A percentile compares a stretch with the other conserved stretches of the same genome.
Conservation (phyloP, 2,113 vertebrate genomes). For the Megalops atlanticus region DNA sequence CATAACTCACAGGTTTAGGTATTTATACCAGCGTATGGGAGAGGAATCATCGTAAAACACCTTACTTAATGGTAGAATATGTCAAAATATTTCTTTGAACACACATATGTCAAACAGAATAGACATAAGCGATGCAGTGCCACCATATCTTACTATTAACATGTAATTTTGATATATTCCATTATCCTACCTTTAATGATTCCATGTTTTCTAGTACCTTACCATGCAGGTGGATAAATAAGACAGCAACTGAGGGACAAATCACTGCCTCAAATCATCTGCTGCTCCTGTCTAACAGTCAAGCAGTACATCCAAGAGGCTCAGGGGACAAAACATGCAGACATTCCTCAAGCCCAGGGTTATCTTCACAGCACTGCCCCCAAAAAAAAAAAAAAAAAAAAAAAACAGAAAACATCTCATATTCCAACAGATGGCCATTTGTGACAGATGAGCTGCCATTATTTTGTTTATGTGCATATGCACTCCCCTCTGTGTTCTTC, state of each 20-base stretch:
- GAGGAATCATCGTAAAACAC: too few relatives aligned
- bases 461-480: background rate
- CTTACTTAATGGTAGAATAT: too few relatives aligned
- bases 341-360: background rate
- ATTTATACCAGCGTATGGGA: too few relatives aligned
- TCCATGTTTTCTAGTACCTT: background rate
- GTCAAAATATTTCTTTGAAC: background rate
- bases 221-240: conserved; percentile 23
- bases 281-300: conserved; percentile 13
- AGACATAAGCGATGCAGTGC: background rate
- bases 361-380: background rate
- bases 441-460: background rate
- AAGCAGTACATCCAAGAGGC: background rate
- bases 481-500: background rate
- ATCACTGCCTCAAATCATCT: conserved; percentile 17
- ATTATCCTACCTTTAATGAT: background rate
- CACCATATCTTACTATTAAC: background rate
- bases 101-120: background rate
- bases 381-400: too few relatives aligned
- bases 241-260: background rate
- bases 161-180: background rate
- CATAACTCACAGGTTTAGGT: background rate
- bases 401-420: too few relatives aligned
- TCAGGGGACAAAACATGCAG: background rate
- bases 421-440: too few relatives aligned